Evolutionary conservation across 2,797 vertebrate species (phyloP), one percentile per base, ranked within the genome.

Genomic region (Brotogeris chrysoptera): DNA sequence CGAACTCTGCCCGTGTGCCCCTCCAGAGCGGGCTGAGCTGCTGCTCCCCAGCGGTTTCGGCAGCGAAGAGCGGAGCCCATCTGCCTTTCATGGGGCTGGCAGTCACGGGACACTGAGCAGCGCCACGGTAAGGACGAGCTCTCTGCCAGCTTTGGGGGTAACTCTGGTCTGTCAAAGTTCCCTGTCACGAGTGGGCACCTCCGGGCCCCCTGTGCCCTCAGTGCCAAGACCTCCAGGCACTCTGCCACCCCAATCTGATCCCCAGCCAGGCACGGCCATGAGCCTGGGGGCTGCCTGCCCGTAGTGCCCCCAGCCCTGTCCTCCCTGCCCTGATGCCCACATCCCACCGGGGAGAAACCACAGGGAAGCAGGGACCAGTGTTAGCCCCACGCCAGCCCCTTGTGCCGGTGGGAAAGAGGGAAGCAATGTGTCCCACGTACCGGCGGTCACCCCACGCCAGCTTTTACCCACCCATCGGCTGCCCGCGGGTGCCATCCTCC

Each of bases 51-150:
- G 41, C 1, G 0, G 28, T 41, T 38, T 57, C 1, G 2, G 16
- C 86, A 47, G 30, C 0, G 8, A 88, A 69, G 80, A 94, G 78
- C 2, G 2, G 28, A 93, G 50, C 70, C 66, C 78, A 57, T 28
- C 49, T 24, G 17, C 85, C 39, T 21, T 15, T 18, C 64, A 34
- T 5, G 32, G 41, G 11, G 36, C 80, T 74, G 72, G 30, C 72
- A 39, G 46, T 38, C 21, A 28, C 0, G 0, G 49, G 43, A 57
- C 16, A 0, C 52, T 91, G 90, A 90, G 72, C 39, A 5, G n/a
- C 77, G 74, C 23, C 68, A 91, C 59, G 96, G 96, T 96, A 96
- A 96, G 96, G 36, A 79, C 1, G 1, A 76, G n/a, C 57, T 70
- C 79, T 44, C 79, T 43, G 43, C 3, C 38, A 60, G 19, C 21